These are phyloP conservation scores for Odocoileus hemionus DNA, from an alignment of 2,113 vertebrate species.

Conservation along the genomic window DNA sequence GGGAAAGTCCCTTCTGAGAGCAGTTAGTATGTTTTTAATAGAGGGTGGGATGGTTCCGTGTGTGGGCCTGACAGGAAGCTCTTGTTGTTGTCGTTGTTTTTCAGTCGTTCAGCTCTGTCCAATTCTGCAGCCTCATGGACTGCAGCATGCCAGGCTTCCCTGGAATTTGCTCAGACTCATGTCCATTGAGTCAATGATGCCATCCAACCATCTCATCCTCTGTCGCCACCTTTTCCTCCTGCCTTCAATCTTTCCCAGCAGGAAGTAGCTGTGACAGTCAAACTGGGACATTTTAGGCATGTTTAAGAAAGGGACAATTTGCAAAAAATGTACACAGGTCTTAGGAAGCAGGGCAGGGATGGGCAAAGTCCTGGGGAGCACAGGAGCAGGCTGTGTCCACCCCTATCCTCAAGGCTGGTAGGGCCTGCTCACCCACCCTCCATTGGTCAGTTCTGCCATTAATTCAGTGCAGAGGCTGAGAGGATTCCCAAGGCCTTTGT, in stretches of 20 bases:
- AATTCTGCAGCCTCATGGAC: neutral
- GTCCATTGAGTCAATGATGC: neutral
- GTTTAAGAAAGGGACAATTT: neutral
- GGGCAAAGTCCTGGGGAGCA: neutral
- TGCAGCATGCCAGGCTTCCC: neutral
- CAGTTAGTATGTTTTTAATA: rapidly evolving
- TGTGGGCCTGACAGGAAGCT: neutral
- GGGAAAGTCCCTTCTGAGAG: neutral
- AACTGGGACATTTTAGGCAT: neutral
- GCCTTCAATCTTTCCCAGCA: neutral
- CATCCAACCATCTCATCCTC: neutral
- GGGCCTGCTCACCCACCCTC: neutral
- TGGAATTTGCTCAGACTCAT: neutral
- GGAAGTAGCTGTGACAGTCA: neutral
- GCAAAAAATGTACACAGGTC: neutral
- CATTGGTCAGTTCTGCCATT: too few species aligned
- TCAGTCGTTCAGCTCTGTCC: neutral
- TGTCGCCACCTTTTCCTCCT: neutral
- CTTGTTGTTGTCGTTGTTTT: neutral
- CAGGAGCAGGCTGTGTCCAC: too few species aligned
- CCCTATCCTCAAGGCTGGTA: neutral
- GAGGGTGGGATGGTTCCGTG: too few species aligned
- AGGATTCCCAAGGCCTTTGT: neutral
- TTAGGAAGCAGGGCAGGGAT: neutral
- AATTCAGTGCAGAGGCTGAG: neutral